Conservation (phyloP, 2,797 vertebrate species). For the Leuciscus waleckii region DNA sequence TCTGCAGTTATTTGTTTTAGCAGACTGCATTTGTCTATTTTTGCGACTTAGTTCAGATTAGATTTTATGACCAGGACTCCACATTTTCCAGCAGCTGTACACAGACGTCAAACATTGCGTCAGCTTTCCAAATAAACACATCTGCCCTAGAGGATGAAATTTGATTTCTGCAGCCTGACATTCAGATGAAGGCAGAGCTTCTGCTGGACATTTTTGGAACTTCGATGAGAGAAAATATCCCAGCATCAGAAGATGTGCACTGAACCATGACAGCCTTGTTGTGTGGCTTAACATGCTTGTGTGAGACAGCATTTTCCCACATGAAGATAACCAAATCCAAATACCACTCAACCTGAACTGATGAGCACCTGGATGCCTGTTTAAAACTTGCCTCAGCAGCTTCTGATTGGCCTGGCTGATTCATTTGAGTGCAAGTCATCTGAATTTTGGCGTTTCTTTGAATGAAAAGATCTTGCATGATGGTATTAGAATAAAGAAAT, state of each 20-base stretch:
- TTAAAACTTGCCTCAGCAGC: background rate
- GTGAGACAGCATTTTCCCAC: conserved; percentile 25
- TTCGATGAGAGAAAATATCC: conserved; percentile 23
- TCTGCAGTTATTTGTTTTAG: background rate
- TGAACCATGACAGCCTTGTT: conserved; percentile 28
- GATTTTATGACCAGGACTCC: background rate
- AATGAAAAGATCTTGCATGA: background rate
- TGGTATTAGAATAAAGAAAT: background rate
- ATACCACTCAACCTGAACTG: conserved; percentile 8
- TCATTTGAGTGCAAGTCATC: conserved; percentile 1
- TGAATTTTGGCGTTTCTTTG: background rate
- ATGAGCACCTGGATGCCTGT: conserved; percentile 26
- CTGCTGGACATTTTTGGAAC: conserved; percentile 2
- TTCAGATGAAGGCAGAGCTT: conserved; percentile 29
- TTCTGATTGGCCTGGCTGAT: conserved; percentile 7
- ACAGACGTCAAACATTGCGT: background rate
- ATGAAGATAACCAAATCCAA: conserved; percentile 18
- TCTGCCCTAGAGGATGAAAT: conserved; percentile 15
- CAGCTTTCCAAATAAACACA: conserved; percentile 12
- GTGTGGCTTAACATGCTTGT: conserved; percentile 27
- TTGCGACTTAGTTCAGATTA: background rate
- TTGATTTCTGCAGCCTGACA: conserved; percentile 20
- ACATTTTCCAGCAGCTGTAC: background rate
- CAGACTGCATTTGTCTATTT: background rate
- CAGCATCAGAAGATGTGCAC: conserved; percentile 19